Conservation (phyloP, 2,113 vertebrate species). For the Cygnus buccinator region DNA sequence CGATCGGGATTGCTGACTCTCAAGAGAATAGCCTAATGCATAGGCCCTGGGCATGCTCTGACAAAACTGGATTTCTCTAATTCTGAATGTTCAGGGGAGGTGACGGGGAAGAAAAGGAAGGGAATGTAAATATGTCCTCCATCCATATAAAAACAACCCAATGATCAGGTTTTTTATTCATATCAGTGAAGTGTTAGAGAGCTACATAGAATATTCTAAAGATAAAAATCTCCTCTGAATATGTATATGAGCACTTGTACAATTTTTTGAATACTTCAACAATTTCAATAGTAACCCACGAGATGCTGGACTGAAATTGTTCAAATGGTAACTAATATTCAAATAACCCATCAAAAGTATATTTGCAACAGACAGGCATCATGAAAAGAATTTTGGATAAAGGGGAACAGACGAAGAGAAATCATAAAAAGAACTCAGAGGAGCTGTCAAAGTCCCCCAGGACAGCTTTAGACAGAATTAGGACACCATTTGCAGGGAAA, state of each 20-base stretch:
- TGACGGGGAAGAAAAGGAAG: background rate
- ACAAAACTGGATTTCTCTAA: background rate
- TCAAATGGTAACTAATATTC: conserved; percentile 51
- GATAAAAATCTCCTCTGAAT: conserved; percentile 37
- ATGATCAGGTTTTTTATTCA: conserved; percentile 3
- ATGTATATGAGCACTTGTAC: conserved; percentile 15
- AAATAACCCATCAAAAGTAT: conserved; percentile 48
- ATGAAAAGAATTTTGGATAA: conserved; percentile 70
- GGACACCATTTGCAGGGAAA: conserved; percentile 60
- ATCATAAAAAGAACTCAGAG: conserved; percentile 56
- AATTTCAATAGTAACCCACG: conserved; percentile 40
- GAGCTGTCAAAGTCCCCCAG: conserved; percentile 65
- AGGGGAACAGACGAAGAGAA: conserved; percentile 67
- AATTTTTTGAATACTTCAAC: conserved; percentile 9
- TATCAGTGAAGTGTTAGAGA: conserved; percentile 3
- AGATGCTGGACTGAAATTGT: background rate
- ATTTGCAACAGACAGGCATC: conserved; percentile 39
- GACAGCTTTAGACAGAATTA: conserved; percentile 73
- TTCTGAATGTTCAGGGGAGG: background rate
- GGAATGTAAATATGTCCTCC: background rate
- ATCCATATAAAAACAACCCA: background rate
- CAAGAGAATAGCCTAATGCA: background rate
- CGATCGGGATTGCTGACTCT: background rate
- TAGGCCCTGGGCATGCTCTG: background rate
- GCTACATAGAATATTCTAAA: conserved; percentile 17